A percentile compares a stretch with the other conserved stretches of the same genome.
Evolutionary conservation across 2,113 vertebrate genomes (phyloP).

Genomic region (Clarias macrocephalus): DNA sequence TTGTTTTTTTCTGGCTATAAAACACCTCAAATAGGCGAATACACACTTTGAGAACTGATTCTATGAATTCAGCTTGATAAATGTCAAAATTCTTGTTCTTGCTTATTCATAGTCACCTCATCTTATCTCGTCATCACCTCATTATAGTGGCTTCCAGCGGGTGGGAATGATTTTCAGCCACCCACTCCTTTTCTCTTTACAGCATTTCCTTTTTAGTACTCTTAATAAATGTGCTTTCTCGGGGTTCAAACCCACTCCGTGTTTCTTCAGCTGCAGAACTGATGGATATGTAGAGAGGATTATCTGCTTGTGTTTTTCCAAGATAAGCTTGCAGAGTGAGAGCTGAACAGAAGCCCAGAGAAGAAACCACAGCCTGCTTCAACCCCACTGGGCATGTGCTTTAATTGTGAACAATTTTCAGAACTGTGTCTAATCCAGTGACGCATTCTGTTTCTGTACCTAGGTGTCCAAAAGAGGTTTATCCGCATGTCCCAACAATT

Average conservation of each 20-base stretch:
- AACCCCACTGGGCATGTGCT: not conserved
- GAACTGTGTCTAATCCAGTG: not conserved
- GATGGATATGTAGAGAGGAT: conserved; percentile 32
- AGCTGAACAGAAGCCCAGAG: not conserved
- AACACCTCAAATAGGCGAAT: not conserved
- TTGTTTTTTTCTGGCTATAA: not conserved
- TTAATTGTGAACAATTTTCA: not conserved
- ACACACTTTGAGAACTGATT: not conserved
- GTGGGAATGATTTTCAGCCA: not conserved
- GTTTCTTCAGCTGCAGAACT: conserved; percentile 7
- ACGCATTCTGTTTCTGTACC: conserved; percentile 16
- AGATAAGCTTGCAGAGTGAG: conserved; percentile 22
- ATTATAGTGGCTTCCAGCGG: not conserved
- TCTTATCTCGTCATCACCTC: conserved; percentile 3
- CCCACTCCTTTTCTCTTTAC: not conserved
- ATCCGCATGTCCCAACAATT: conserved; percentile 94
- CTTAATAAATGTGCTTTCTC: conserved; percentile 2
- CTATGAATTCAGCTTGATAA: not conserved
- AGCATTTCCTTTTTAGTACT: conserved; percentile 3
- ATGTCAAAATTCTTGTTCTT: not conserved
- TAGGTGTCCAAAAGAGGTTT: conserved; percentile 98
- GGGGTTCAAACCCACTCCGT: not conserved
- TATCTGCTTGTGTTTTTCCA: conserved; percentile 31
- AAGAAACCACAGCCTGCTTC: not conserved
- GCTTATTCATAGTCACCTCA: conserved; percentile 2